phyloP scores from a whole-genome alignment of 2,113 vertebrate genomes.

The Riparia riparia region DNA sequence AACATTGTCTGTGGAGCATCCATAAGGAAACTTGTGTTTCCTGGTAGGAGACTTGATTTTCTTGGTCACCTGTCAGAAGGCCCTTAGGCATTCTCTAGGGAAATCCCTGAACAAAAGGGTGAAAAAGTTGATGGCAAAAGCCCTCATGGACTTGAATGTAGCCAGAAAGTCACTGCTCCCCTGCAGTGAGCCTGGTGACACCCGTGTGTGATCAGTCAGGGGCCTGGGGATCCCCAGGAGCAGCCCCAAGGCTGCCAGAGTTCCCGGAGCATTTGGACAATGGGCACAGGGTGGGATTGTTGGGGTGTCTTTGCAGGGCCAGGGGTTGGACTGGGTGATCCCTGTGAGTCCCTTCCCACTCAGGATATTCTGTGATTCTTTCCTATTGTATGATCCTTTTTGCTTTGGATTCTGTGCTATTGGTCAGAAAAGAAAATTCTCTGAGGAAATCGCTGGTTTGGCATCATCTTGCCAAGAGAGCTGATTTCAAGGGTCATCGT shows the following conservation, averaged over 20 bases:
- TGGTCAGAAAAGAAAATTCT: background rate
- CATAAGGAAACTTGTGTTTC: background rate
- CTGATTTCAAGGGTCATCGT: background rate
- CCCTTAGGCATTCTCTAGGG: background rate
- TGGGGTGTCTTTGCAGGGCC: background rate
- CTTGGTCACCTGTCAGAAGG: background rate
- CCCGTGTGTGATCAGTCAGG: background rate
- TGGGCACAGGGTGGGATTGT: background rate
- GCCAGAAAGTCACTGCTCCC: background rate
- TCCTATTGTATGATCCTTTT: background rate
- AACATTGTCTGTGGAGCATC: background rate
- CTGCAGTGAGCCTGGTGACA: background rate
- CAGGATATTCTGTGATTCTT: background rate
- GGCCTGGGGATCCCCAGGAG: background rate
- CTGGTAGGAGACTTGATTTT: background rate
- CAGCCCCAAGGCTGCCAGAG: background rate
- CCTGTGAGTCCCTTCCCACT: background rate
- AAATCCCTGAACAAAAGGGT: background rate
- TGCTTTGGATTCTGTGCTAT: background rate
- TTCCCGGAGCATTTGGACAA: fast-evolving
- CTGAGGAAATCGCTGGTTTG: background rate
- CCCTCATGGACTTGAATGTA: background rate
- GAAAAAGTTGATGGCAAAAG: background rate
- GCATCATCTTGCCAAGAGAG: background rate
- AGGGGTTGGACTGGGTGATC: background rate